These are phyloP conservation scores for Yponomeuta sedellus DNA, from an alignment of 2,888 invertebrate genomes.

Conservation along the genomic window DNA sequence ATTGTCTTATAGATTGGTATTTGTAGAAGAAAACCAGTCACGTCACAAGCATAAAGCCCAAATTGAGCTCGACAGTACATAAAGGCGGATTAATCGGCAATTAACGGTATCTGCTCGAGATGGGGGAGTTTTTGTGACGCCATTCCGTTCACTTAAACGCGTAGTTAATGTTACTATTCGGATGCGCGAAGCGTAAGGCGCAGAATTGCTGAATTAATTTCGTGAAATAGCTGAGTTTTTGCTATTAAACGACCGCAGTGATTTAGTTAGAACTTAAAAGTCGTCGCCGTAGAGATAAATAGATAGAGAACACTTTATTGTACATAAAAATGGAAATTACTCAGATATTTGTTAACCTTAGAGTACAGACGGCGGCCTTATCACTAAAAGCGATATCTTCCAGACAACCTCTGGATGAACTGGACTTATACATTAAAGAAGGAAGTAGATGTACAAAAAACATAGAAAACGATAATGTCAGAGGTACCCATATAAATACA, in stretches of 20 bases:
- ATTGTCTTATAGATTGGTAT: background rate
- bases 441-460: too few relatives aligned
- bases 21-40: background rate
- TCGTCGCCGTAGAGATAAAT: background rate
- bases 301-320: too few relatives aligned
- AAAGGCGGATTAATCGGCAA: background rate
- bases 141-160: background rate
- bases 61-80: background rate
- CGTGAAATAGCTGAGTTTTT: background rate
- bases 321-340: too few relatives aligned
- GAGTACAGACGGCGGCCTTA: too few relatives aligned
- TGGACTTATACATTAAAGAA: too few relatives aligned
- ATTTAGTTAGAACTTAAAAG: background rate
- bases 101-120: slow-evolving; percentile 1
- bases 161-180: background rate
- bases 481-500: too few relatives aligned
- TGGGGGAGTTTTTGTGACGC: background rate
- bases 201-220: background rate
- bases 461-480: too few relatives aligned
- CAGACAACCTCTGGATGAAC: too few relatives aligned
- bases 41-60: background rate
- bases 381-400: too few relatives aligned
- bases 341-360: too few relatives aligned
- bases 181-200: background rate
- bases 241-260: background rate